Evolutionary conservation across 2,888 invertebrate species (phyloP).

Genomic region (Epirrhoe tristata): DNA sequence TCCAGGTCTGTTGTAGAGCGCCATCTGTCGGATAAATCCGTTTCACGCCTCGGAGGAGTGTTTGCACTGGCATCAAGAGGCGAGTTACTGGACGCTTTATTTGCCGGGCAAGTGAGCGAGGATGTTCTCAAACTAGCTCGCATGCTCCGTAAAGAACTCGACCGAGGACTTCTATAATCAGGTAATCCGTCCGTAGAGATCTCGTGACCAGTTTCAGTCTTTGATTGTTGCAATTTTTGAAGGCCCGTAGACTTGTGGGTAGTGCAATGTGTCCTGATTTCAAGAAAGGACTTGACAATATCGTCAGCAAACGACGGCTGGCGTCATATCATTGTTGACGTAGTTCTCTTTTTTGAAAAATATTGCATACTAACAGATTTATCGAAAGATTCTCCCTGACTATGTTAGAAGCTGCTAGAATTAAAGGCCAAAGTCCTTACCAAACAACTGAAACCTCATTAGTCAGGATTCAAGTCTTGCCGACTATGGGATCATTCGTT

Average conservation of each 20-base stretch:
- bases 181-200: conserved; percentile 66
- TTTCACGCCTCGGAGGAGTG: conserved; percentile 91
- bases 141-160: conserved; percentile 80
- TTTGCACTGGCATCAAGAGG: conserved; percentile 83
- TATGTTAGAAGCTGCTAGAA: conserved; percentile 1
- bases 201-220: conserved; percentile 23
- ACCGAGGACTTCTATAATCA: conserved; percentile 77
- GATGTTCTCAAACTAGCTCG: conserved; percentile 75
- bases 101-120: conserved; percentile 75
- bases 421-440: conserved; percentile 36
- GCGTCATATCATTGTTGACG: background rate
- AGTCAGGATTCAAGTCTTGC: conserved; percentile 31
- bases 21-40: conserved; percentile 94
- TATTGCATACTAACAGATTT: background rate
- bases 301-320: background rate
- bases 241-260: conserved; percentile 9
- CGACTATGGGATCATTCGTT: conserved; percentile 71
- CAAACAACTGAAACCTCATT: conserved; percentile 30
- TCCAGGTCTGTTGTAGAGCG: conserved; percentile 89
- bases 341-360: background rate
- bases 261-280: conserved; percentile 14
- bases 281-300: conserved; percentile 12
- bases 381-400: too few relatives aligned
- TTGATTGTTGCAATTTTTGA: conserved; percentile 8
- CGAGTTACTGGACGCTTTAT: conserved; percentile 75